Evolutionary conservation across 2,113 vertebrate species (phyloP), one percentile per base, ranked within the genome.

Genomic region (Lepisosteus osseus): DNA sequence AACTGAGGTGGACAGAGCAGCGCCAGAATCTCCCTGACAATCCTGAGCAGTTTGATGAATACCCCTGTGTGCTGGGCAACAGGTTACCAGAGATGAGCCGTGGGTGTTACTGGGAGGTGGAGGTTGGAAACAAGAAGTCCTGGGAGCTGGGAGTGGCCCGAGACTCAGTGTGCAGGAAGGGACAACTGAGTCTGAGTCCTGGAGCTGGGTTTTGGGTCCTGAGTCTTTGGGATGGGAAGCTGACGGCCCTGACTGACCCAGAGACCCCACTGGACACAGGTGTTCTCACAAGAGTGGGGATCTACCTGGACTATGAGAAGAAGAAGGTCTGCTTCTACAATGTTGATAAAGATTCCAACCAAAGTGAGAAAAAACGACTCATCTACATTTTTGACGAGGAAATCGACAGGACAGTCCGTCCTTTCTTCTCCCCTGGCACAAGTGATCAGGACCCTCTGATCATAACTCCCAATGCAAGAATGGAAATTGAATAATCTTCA

Each of bases 131-230:
- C 3, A 74, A 74, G 47, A 67, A 45, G 3, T 44, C 51, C 51
- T 74, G 73, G 73, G 67, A 69, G 29, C 13, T 74, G 67, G 73
- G 73, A 9, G 73, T 74, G 12, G 67, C 73, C 56, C 5, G 14
- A 47, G 59, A 42, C 11, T 14, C 61, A 6, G 67, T 51, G 17
- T 6, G 29, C 14, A 74, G 67, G 51, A 64, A 56, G 56, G 73
- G 67, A 2, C 40, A 65, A 14, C 4, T 69, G 11, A 45, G 3
- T 17, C 12, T 74, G 29, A 63, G 29, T 3, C 66, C 72, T n/a
- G n/a, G 4, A 0, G 8, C 14, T 44, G 72, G 72, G 6, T 74
- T 69, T 44, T 74, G 72, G 72, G 59, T 74, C 51, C 68, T 74
- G 57, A 69, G 72, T 3, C 47, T 72, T 8, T 72, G 63, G 7